Percentiles rank a stretch among this genome's conserved stretches.
phyloP scores from a whole-genome alignment of 1,140 invertebrate genomes.

The Drosophila sp. region DNA sequence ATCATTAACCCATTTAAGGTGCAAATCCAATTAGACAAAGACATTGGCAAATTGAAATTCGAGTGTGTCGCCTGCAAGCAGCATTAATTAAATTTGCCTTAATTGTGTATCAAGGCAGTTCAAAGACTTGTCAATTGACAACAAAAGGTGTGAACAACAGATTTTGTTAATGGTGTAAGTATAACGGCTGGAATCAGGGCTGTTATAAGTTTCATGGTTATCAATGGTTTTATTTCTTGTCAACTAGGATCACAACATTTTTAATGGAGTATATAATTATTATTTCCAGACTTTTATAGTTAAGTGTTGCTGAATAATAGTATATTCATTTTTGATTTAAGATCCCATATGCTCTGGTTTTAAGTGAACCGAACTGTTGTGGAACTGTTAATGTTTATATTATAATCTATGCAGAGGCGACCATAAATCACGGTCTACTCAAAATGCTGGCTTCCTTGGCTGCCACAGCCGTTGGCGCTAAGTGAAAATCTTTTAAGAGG shows the following conservation, averaged over 20 bases:
- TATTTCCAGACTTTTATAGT: too few species aligned
- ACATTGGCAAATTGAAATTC: slow-evolving; percentile 41
- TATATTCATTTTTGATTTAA: too few species aligned
- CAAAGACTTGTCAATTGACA: too few species aligned
- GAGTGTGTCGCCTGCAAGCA: slow-evolving; percentile 6
- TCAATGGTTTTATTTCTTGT: background rate
- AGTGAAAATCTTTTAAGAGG: slow-evolving; percentile 73
- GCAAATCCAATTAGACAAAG: slow-evolving; percentile 65
- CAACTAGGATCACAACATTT: too few species aligned
- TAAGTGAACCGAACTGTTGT: background rate
- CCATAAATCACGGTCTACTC: slow-evolving; percentile 45
- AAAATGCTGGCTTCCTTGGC: slow-evolving; percentile 21
- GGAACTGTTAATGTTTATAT: slow-evolving; percentile 17
- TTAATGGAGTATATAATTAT: too few species aligned
- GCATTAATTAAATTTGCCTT: slow-evolving; percentile 13
- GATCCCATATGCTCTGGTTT: background rate
- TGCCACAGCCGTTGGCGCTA: slow-evolving; percentile 41
- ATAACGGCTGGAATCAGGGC: background rate
- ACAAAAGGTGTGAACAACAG: background rate
- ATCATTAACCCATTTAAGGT: slow-evolving; percentile 68
- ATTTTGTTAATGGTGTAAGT: background rate
- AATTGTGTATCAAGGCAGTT: background rate
- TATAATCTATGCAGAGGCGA: slow-evolving; percentile 22
- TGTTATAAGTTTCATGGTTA: background rate
- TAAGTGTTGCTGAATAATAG: too few species aligned